Evolutionary conservation across 2,888 invertebrate species (phyloP).

Genomic region (Sepiola atlantica): DNA sequence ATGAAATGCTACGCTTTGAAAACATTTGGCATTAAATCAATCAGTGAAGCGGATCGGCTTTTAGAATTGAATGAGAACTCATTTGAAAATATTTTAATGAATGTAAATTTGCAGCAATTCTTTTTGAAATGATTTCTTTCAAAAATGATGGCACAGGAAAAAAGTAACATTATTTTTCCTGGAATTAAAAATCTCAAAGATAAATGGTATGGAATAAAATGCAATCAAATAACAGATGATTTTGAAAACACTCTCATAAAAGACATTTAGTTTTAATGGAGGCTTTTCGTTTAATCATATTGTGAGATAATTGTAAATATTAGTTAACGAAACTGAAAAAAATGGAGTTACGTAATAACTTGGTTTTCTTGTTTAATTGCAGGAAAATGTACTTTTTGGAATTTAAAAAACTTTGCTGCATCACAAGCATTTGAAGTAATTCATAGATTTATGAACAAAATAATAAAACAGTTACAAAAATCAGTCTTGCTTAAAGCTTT

Average conservation of each 20-base stretch:
- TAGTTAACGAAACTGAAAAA: background rate
- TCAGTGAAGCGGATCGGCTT: background rate
- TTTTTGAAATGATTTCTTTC: background rate
- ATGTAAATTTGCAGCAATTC: background rate
- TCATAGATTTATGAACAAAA: background rate
- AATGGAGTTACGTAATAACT: background rate
- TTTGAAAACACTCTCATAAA: background rate
- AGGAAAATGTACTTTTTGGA: background rate
- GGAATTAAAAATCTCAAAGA: background rate
- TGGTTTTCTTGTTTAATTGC: background rate
- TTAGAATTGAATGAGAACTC: background rate
- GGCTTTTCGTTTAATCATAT: background rate
- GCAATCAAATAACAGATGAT: background rate
- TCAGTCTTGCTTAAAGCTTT: background rate
- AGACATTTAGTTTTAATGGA: background rate
- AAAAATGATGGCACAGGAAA: background rate
- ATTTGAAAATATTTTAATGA: background rate
- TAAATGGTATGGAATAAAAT: background rate
- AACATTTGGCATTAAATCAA: background rate
- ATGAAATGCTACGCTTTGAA: background rate
- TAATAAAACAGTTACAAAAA: background rate
- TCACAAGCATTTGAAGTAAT: background rate
- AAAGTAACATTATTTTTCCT: background rate
- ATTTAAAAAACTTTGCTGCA: background rate
- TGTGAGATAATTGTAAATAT: background rate